phyloP scores from a whole-genome alignment of 2,797 vertebrate genomes.

The Phylloscopus collybita region DNA sequence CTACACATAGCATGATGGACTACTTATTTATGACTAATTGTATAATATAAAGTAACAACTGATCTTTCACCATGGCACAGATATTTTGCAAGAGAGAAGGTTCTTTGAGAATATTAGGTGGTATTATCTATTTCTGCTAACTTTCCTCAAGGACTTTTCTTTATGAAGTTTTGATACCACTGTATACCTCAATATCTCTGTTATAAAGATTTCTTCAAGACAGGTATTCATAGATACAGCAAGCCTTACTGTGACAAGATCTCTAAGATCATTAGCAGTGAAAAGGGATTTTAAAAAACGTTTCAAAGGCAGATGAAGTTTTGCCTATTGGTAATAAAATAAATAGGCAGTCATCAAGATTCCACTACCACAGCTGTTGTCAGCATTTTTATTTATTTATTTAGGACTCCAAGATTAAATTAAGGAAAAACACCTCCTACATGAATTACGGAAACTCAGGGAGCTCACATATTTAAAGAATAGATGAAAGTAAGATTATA shows the following conservation, averaged over 20 bases:
- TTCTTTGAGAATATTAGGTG: background rate
- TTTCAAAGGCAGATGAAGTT: background rate
- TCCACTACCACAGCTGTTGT: background rate
- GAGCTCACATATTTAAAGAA: background rate
- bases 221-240: background rate
- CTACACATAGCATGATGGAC: background rate
- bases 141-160: background rate
- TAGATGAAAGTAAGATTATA: background rate
- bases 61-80: background rate
- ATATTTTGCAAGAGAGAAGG: background rate
- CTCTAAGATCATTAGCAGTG: background rate
- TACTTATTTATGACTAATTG: background rate
- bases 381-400: constrained; percentile 9
- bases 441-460: background rate
- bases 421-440: background rate
- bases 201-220: background rate
- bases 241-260: background rate
- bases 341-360: background rate
- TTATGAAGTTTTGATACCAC: background rate
- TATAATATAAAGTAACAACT: background rate
- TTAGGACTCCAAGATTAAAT: background rate
- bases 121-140: background rate
- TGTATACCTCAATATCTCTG: background rate
- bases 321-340: background rate
- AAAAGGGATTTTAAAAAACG: background rate